A percentile compares a stretch with the other conserved stretches of the same genome.
Evolutionary conservation across 2,113 vertebrate genomes (phyloP).

Genomic region (Chlorodrepanis virens): DNA sequence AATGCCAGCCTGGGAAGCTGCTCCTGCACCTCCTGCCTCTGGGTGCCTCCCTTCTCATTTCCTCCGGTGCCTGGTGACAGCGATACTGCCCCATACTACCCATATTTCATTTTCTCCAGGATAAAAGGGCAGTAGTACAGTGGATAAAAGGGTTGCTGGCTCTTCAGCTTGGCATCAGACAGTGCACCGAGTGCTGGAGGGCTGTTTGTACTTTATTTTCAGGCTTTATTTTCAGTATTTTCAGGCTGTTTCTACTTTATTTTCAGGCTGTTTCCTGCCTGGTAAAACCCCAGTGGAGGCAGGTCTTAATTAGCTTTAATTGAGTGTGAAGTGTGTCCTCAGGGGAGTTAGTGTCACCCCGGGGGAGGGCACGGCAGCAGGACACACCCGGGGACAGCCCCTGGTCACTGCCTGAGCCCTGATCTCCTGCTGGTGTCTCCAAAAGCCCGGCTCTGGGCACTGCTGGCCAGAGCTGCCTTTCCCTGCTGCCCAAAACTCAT

Average conservation of each 20-base stretch:
- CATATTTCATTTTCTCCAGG: too few species aligned
- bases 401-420: not conserved
- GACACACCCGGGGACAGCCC: not conserved
- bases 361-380: accelerated
- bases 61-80: too few species aligned
- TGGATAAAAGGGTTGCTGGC: too few species aligned
- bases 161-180: too few species aligned
- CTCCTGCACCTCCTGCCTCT: not conserved
- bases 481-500: accelerated
- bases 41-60: too few species aligned
- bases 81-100: too few species aligned
- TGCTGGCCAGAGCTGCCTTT: not conserved
- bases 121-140: too few species aligned
- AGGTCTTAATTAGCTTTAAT: not conserved
- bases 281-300: accelerated
- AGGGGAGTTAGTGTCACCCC: accelerated
- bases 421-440: not conserved
- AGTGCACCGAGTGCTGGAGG: too few species aligned
- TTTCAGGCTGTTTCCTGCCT: accelerated
- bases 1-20: not conserved
- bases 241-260: too few species aligned
- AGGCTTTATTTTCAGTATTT: too few species aligned
- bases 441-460: accelerated
- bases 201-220: too few species aligned
- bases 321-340: not conserved